Base-by-base conservation (phyloP, 2,888 invertebrate genomes). In the Eristalinus sepulchralis region DNA sequence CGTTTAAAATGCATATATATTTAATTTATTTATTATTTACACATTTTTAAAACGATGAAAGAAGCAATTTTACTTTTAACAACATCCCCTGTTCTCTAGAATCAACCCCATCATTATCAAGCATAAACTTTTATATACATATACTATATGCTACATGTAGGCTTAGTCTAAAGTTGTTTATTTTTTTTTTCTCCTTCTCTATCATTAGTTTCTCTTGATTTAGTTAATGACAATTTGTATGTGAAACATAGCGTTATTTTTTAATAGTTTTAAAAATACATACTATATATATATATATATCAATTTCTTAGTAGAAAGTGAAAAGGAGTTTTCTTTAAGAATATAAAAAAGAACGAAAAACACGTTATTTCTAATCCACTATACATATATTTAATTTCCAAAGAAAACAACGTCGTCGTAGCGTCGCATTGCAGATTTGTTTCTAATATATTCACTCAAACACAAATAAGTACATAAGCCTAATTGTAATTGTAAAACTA, bases 221-320 rank as follows among this genome's bases (percentile, higher is more conserved):
- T 83, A 83, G 78, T 82, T 86, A 79, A 86, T 83, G 78, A 86
- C 83, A 83, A 78, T 79, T 77, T 79, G 34, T 83, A 83, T 79
- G 83, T 84, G 84, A 84, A 80, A 84, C 84, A 76, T 84, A 81
- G 67, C 62, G 70, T 73, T 86, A 64, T 72, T 72, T 71, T 27
- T 39, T 78, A 79, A 66, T 79, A 60, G 59, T 47, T 79, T 79
- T 71, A 78, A 31, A 63, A 64, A 72, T 39, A 79, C 57, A 33
- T 79, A 68, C 68, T 62, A 11, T 31, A 2, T 33, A 36, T 62
- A 55, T 78, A 33, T 62, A 13, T 39, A 53, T 64, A 39, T 79
- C 27, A 31, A 53, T 63, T 47, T 71, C 39, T 55, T 79, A 79
- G 60, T 66, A 34, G 60, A 71, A 72, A 71, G 71, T 72, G 57